Evolutionary conservation across 2,113 vertebrate species (phyloP).

Genomic region (Pelusios castaneus): DNA sequence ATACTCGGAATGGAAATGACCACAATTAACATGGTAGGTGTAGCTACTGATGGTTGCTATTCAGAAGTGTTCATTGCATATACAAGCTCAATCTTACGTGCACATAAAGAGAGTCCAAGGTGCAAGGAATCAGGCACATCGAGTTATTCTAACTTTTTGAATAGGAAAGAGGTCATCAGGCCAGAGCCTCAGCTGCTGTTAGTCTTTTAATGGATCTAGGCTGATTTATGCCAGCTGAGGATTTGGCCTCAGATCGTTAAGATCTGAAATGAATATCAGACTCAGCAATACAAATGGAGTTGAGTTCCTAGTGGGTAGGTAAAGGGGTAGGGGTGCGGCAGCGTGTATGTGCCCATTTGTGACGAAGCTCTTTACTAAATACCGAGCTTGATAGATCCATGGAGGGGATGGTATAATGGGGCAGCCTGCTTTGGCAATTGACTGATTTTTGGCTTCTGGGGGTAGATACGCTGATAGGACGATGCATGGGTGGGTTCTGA

Average conservation of each 20-base stretch:
- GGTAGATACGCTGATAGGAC: no score
- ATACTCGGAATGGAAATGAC: not conserved
- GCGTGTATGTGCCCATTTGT: not conserved
- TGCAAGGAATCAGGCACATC: not conserved
- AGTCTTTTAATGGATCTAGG: not conserved
- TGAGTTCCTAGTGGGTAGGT: not conserved
- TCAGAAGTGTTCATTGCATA: not conserved
- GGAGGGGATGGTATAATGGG: no score
- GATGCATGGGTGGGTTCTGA: no score
- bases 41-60: not conserved
- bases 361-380: not conserved
- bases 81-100: fast-evolving
- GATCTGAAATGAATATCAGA: not conserved
- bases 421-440: no score
- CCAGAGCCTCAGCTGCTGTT: not conserved
- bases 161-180: not conserved
- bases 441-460: no score
- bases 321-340: not conserved
- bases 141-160: not conserved
- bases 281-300: not conserved
- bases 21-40: not conserved
- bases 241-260: fast-evolving
- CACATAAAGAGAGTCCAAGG: not conserved
- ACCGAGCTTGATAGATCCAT: no score
- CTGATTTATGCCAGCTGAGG: not conserved